A percentile compares a stretch with the other conserved stretches of the same genome.
Evolutionary conservation across 2,113 vertebrate genomes (phyloP).

Genomic region (Pholis gunnellus): DNA sequence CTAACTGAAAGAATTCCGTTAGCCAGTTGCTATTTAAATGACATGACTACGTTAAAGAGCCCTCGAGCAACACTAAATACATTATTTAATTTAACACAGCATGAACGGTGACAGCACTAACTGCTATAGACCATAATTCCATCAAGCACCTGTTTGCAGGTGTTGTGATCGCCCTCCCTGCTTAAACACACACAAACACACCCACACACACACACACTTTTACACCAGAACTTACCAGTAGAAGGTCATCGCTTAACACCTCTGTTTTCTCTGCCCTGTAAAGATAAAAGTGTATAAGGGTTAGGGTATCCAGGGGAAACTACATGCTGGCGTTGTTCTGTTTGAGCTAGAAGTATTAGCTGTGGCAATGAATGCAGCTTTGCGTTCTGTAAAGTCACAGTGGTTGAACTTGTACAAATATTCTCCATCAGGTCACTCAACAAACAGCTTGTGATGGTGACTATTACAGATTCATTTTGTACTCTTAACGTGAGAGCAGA

Average conservation of each 20-base stretch:
- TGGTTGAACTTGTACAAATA: neutral
- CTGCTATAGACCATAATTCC: constrained; percentile 1
- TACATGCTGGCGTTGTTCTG: neutral
- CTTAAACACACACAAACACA: neutral
- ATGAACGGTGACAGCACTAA: neutral
- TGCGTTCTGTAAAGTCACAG: neutral
- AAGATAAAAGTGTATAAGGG: constrained; percentile 44
- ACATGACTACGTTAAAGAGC: no score
- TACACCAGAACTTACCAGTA: constrained; percentile 87
- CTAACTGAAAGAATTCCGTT: no score
- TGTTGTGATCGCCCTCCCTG: neutral
- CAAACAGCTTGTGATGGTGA: neutral
- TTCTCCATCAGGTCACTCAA: constrained; percentile 28
- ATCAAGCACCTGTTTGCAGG: constrained; percentile 6
- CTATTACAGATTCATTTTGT: neutral
- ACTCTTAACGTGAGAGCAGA: neutral
- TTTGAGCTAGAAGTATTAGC: neutral
- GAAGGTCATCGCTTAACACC: constrained; percentile 94
- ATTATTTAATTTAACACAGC: constrained; percentile 18
- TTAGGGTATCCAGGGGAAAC: constrained; percentile 15
- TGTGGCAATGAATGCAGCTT: neutral
- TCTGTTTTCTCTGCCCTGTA: constrained; percentile 97
- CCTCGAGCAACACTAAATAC: neutral
- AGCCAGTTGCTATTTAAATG: no score
- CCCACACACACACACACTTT: neutral